Percentiles rank a stretch among this genome's conserved stretches.
Evolutionary conservation across 2,113 vertebrate genomes (phyloP).

Genomic region (Azemiops feae): DNA sequence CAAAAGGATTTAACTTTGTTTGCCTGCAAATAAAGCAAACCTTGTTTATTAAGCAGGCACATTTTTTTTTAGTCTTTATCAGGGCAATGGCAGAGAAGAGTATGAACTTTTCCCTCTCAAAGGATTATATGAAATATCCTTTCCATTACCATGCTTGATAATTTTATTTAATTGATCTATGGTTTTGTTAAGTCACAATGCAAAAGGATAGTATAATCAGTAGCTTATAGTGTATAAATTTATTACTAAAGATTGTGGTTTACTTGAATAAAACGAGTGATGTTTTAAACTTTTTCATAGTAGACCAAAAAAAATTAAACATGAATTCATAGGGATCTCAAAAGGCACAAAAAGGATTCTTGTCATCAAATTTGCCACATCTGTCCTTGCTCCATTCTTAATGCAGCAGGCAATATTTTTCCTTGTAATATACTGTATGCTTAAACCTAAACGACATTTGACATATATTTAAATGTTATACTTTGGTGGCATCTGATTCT

Average conservation of each 20-base stretch:
- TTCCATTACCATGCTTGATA: background rate
- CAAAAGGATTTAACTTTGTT: background rate
- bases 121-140: background rate
- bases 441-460: background rate
- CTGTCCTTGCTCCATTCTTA: background rate
- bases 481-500: background rate
- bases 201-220: background rate
- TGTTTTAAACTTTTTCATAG: slow-evolving; percentile 20
- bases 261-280: slow-evolving; percentile 81
- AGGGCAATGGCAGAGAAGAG: background rate
- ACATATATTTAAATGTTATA: background rate
- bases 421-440: background rate
- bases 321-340: background rate
- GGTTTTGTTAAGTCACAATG: background rate
- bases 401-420: background rate
- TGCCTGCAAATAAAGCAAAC: background rate
- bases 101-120: background rate
- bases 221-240: background rate
- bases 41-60: background rate
- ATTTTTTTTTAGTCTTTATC: background rate
- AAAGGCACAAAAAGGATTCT: background rate
- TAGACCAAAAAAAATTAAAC: background rate
- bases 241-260: slow-evolving; percentile 68
- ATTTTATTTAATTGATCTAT: background rate
- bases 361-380: background rate